Base-by-base conservation (phyloP, 2,888 invertebrate species). In the Tubulanus polymorphus region DNA sequence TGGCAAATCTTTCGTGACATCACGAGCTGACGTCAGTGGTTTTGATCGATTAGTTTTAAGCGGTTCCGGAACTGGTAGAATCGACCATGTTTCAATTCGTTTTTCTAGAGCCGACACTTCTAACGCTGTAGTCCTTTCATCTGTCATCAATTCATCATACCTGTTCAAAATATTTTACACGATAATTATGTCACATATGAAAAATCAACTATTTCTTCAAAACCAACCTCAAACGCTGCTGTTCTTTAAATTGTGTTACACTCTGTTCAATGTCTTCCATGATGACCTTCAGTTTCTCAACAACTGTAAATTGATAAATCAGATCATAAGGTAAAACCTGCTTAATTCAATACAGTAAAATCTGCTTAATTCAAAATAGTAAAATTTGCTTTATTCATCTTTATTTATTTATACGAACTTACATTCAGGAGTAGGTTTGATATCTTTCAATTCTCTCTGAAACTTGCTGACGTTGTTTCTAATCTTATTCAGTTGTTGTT, bases 381-480 rank as follows among this genome's bases (percentile, higher is more conserved):
- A n/a, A n/a, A n/a, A n/a, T n/a, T n/a, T n/a, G n/a, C n/a, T n/a
- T n/a, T n/a, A n/a, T n/a, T n/a, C n/a, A n/a, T n/a, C n/a, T n/a
- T n/a, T n/a, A n/a, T n/a, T n/a, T n/a, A n/a, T n/a, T n/a, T n/a
- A n/a, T n/a, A 8, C 15, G 20, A 41, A 41, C 41, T 67, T 65
- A 74, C 76, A 76, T 63, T 76, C 73, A 60, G 75, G 75, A 23
- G 74, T 72, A 5, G 76, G 75, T 53, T 70, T 67, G n/a, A 76
- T 68, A 64, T 74, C 69, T 51, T 67, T 63, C 28, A 76, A 62
- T 52, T 76, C 75, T 56, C 68, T 65, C 26, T 72, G 74, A 59
- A 76, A 76, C 55, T 69, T 59, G 51, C 69, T 69, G 30, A 76
- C 74, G 70, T 72, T 69, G 53, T 67, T 67, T 50, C 68, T 71